Evolutionary conservation across 2,888 invertebrate species (phyloP).

Genomic region (Spodoptera littoralis): DNA sequence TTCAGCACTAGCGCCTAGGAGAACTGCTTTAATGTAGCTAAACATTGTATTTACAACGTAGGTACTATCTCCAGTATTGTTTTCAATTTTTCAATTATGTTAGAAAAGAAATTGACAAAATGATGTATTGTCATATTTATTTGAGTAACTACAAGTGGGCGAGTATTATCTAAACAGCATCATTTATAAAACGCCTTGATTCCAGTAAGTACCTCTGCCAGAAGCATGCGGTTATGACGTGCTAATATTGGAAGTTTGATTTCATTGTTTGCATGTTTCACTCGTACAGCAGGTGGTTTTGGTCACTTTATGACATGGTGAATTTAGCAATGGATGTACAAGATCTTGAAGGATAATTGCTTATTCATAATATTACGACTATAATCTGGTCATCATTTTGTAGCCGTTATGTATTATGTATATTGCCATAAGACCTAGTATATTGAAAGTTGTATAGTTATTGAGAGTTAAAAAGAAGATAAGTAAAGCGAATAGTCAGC

Average conservation of each 20-base stretch:
- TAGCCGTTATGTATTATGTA: too few relatives aligned
- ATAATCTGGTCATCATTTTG: too few relatives aligned
- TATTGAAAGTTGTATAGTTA: too few relatives aligned
- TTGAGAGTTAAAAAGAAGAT: too few relatives aligned
- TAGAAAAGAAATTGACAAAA: neutral
- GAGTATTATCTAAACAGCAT: slow-evolving; percentile 8
- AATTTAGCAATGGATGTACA: slow-evolving; percentile 54
- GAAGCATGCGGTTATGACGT: slow-evolving; percentile 44
- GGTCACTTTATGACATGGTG: slow-evolving; percentile 66
- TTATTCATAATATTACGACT: too few relatives aligned
- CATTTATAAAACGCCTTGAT: slow-evolving; percentile 8
- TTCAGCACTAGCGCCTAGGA: slow-evolving; percentile 11
- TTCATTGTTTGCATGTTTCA: slow-evolving; percentile 69
- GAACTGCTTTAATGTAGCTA: slow-evolving; percentile 30
- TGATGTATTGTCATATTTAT: neutral
- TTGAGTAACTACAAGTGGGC: neutral
- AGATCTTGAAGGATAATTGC: slow-evolving; percentile 2
- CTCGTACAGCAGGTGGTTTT: slow-evolving; percentile 64
- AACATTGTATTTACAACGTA: slow-evolving; percentile 9
- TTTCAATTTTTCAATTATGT: neutral
- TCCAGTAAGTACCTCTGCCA: slow-evolving; percentile 13
- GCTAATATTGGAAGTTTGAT: slow-evolving; percentile 72
- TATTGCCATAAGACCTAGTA: too few relatives aligned
- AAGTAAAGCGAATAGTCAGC: too few relatives aligned
- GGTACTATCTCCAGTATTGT: slow-evolving; percentile 5